Evolutionary conservation across 1,140 invertebrate species (phyloP).

Genomic region (Drosophila elegans): DNA sequence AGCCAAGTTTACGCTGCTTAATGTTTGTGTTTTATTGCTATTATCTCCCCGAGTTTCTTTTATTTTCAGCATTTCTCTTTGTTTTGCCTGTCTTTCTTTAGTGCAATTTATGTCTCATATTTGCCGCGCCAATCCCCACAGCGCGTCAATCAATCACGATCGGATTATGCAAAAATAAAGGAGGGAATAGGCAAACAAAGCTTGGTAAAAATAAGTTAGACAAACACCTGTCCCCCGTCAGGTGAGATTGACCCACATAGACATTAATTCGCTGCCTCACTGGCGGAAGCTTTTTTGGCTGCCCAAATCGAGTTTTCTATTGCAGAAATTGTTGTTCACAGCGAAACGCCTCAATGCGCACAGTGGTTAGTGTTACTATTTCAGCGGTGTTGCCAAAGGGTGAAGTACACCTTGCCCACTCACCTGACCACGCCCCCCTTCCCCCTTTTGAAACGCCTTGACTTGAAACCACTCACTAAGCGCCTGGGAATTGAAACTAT

Average conservation of each 20-base stretch:
- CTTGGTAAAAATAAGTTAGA: slow-evolving; percentile 24
- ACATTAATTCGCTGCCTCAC: slow-evolving; percentile 4
- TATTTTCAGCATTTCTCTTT: slow-evolving; percentile 7
- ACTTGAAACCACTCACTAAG: slow-evolving; percentile 26
- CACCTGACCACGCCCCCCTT: slow-evolving; percentile 22
- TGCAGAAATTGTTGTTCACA: slow-evolving; percentile 45
- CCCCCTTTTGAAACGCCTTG: not conserved
- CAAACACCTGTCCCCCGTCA: slow-evolving; percentile 49
- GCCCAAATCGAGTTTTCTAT: slow-evolving; percentile 42
- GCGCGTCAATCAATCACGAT: slow-evolving; percentile 58
- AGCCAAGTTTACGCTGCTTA: slow-evolving; percentile 10
- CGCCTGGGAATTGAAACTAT: slow-evolving; percentile 58
- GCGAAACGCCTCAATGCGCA: slow-evolving; percentile 54
- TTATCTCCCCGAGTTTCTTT: slow-evolving; percentile 4
- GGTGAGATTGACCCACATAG: slow-evolving; percentile 47
- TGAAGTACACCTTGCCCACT: slow-evolving; percentile 42
- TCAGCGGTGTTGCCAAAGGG: slow-evolving; percentile 46
- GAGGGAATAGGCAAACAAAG: slow-evolving; percentile 13
- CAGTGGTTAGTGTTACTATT: slow-evolving; percentile 47
- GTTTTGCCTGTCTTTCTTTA: slow-evolving; percentile 18
- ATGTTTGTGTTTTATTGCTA: slow-evolving; percentile 18
- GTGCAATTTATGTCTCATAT: slow-evolving; percentile 46
- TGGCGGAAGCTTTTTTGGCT: slow-evolving; percentile 29
- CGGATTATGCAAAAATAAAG: slow-evolving; percentile 49
- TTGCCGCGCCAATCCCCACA: slow-evolving; percentile 40